Conservation (phyloP, 2,888 invertebrate genomes). For the Scrobipalpa atriplicella region DNA sequence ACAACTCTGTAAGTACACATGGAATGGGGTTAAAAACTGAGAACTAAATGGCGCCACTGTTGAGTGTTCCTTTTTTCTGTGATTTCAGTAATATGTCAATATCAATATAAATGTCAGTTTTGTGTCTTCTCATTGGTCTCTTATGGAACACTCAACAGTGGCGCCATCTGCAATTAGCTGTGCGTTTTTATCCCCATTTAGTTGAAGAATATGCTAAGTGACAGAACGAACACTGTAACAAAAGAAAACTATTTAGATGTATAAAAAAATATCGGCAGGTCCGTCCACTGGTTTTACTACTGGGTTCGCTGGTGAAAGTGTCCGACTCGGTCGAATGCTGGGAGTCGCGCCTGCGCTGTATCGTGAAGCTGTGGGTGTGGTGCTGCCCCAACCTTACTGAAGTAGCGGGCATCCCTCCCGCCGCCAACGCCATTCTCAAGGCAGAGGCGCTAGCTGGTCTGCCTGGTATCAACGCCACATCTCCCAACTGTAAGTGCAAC, state of each 20-base stretch:
- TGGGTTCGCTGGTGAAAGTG: slow-evolving; percentile 94
- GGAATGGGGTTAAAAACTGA: too few relatives aligned
- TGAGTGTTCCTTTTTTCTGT: too few relatives aligned
- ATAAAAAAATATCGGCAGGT: too few relatives aligned
- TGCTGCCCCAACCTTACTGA: slow-evolving; percentile 78
- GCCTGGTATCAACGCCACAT: slow-evolving; percentile 71
- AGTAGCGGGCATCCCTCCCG: slow-evolving; percentile 72
- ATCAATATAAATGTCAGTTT: too few relatives aligned
- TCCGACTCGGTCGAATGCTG: slow-evolving; percentile 94
- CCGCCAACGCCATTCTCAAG: slow-evolving; percentile 66
- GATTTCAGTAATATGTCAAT: too few relatives aligned
- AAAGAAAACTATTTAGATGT: slow-evolving; percentile 25
- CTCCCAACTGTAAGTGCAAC: slow-evolving; percentile 81
- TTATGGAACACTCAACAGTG: too few relatives aligned
- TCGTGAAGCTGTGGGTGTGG: slow-evolving; percentile 91
- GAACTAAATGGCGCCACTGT: too few relatives aligned
- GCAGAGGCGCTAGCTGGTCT: slow-evolving; percentile 67
- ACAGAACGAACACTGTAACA: too few relatives aligned
- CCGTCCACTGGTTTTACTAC: slow-evolving; percentile 93
- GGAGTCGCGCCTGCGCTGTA: slow-evolving; percentile 95
- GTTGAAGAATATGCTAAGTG: too few relatives aligned
- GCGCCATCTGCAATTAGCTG: too few relatives aligned
- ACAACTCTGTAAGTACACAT: slow-evolving; percentile 67
- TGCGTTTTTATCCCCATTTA: too few relatives aligned
- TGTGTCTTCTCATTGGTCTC: too few relatives aligned